Base-by-base conservation (phyloP, 2,797 vertebrate genomes). In the Sebastes kiyomatsui region DNA sequence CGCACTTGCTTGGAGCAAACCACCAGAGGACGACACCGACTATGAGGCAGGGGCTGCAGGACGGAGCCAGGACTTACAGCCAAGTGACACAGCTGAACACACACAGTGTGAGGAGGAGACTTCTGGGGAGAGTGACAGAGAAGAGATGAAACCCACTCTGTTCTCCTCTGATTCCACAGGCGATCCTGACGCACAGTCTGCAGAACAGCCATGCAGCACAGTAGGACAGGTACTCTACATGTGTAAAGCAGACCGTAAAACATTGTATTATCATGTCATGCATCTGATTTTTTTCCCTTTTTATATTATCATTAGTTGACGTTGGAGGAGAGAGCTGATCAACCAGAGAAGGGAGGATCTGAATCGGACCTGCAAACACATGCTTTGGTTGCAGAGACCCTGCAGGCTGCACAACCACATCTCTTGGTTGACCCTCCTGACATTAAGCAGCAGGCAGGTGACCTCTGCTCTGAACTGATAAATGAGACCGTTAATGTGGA, bases 1-100 rank as follows among this genome's bases (percentile, higher is more conserved):
- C 71, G 65, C 96, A 4, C 72, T 95, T 3, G 96, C 96, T 42
- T 96, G 96, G 96, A 94, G 96, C 87, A 95, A 94, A 87, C 92
- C 84, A 35, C 46, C 81, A 7, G 84, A 90, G 42, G 73, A 82
- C 4, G 42, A 79, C 4, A 65, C 23, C 2, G 72, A 88, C 35
- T 8, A 14, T 2, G 60, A 88, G 54, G 73, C 77, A 64, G 62
- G 67, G n/a, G 7, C 67, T 62, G 68, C 35, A 32, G 68, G 32
- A 38, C 68, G 74, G 54, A 70, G 42, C n/a, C 72, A 67, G 66
- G 74, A 72, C 10, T 59, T 80, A 22, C 72, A 30, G 7, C 28
- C 67, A 3, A 35, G 60, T 32, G 72, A 88, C 10, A 64, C 67
- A 67, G 25, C 33, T 58, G 64, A 79, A 71, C 61, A 77, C 32